Conservation (phyloP, 2,888 invertebrate genomes). For the Bombylius discolor region DNA sequence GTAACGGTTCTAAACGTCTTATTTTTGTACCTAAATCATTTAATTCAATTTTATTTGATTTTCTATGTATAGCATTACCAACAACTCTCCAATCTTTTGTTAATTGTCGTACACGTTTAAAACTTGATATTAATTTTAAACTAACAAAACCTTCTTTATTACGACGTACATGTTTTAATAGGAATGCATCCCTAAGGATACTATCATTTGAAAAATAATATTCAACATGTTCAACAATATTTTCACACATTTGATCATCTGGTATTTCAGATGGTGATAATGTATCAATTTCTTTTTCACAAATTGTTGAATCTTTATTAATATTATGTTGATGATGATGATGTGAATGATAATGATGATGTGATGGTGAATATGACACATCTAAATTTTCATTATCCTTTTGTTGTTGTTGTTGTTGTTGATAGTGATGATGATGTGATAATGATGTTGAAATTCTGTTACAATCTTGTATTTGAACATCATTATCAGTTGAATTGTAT, state of each 20-base stretch:
- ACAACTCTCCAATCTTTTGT: conserved; percentile 91
- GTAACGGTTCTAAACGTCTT: conserved; percentile 69
- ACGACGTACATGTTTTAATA: conserved; percentile 84
- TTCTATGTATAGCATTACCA: conserved; percentile 67
- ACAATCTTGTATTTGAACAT: conserved; percentile 19
- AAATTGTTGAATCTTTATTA: no score
- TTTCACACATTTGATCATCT: conserved; percentile 60
- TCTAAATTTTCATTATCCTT: conserved; percentile 18
- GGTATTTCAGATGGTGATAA: conserved; percentile 40
- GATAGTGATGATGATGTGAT: background rate
- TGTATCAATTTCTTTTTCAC: conserved; percentile 26
- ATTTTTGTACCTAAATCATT: conserved; percentile 86
- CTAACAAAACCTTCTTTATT: conserved; percentile 95
- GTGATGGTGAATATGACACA: conserved; percentile 30
- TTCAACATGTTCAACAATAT: conserved; percentile 80
- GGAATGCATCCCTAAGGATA: conserved; percentile 88
- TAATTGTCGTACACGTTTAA: conserved; percentile 85
- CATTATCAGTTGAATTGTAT: conserved; percentile 48
- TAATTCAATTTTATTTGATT: conserved; percentile 67
- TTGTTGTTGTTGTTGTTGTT: background rate
- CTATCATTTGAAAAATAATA: conserved; percentile 93
- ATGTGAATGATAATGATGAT: conserved; percentile 25
- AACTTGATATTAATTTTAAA: conserved; percentile 85
- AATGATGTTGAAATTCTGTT: background rate
- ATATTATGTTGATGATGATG: conserved; percentile 22